Evolutionary conservation across 2,888 invertebrate species (phyloP).

Genomic region (Phymatocera aterrima): DNA sequence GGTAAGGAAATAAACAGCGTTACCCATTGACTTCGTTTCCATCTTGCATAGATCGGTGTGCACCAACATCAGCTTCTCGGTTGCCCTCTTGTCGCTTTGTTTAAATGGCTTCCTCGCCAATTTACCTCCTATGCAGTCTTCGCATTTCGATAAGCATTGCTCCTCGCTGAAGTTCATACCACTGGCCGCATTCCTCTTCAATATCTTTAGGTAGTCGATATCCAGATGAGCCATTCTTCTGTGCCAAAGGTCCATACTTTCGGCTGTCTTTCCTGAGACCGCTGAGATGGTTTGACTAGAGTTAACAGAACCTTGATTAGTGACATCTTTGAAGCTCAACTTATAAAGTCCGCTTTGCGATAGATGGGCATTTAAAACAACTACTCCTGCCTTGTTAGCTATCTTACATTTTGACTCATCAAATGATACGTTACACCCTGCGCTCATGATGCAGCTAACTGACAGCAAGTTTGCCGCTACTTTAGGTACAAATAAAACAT

Average conservation of each 20-base stretch:
- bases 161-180: slow-evolving; percentile 27
- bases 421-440: background rate
- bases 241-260: slow-evolving; percentile 19
- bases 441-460: slow-evolving; percentile 47
- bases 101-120: slow-evolving; percentile 55
- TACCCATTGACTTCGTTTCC: slow-evolving; percentile 63
- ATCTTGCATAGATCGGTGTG: slow-evolving; percentile 69
- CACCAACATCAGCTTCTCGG: slow-evolving; percentile 60
- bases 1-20: slow-evolving; percentile 65
- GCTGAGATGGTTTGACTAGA: background rate
- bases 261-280: background rate
- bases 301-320: background rate
- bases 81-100: slow-evolving; percentile 51
- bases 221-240: slow-evolving; percentile 34
- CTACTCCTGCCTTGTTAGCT: background rate
- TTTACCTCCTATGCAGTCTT: slow-evolving; percentile 57
- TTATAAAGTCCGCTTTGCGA: background rate
- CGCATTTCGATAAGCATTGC: slow-evolving; percentile 46
- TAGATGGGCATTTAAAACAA: background rate
- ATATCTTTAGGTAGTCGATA: background rate
- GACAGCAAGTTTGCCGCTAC: slow-evolving; percentile 53
- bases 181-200: slow-evolving; percentile 21
- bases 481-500: slow-evolving; percentile 49
- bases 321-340: background rate
- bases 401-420: background rate